A percentile compares a stretch with the other conserved stretches of the same genome.
phyloP scores from a whole-genome alignment of 2,888 invertebrate species.

The Caenorhabditis zanzibari region DNA sequence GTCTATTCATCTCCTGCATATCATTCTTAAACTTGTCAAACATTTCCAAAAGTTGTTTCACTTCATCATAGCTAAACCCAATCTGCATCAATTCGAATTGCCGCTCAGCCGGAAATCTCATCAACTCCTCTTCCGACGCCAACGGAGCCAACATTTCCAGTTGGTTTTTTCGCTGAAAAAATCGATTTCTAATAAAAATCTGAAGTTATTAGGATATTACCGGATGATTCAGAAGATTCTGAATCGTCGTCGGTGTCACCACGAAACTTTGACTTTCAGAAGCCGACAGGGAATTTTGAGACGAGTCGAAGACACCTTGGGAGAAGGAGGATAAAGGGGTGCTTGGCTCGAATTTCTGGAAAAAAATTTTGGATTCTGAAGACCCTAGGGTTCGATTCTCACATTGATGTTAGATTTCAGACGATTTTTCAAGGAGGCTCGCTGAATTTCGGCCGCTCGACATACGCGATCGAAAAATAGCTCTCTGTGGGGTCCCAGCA shows the following conservation, averaged over 20 bases:
- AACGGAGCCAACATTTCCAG: constrained; percentile 47
- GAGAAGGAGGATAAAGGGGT: constrained; percentile 20
- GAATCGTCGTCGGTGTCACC: constrained; percentile 62
- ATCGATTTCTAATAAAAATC: background rate
- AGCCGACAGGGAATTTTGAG: constrained; percentile 54
- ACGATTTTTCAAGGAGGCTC: constrained; percentile 74
- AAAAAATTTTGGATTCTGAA: background rate
- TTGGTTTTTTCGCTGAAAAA: constrained; percentile 37
- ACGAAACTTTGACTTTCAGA: constrained; percentile 53
- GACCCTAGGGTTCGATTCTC: background rate
- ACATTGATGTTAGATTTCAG: constrained; percentile 75
- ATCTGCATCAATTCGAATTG: constrained; percentile 72
- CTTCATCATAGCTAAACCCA: constrained; percentile 73
- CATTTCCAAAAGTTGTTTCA: constrained; percentile 68
- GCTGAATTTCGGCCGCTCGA: constrained; percentile 74
- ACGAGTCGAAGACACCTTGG: constrained; percentile 29
- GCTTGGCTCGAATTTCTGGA: constrained; percentile 49
- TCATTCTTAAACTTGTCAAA: constrained; percentile 69
- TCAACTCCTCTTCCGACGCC: constrained; percentile 59
- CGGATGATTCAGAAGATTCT: constrained; percentile 44
- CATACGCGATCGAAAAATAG: constrained; percentile 74
- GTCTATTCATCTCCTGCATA: constrained; percentile 53
- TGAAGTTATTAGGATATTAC: background rate
- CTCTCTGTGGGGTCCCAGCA: constrained; percentile 73
- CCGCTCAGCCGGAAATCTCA: constrained; percentile 70